Evolutionary conservation across 1,140 invertebrate genomes (phyloP), one percentile per base, ranked within the genome.

Genomic region (Heliconius hewitsoni): DNA sequence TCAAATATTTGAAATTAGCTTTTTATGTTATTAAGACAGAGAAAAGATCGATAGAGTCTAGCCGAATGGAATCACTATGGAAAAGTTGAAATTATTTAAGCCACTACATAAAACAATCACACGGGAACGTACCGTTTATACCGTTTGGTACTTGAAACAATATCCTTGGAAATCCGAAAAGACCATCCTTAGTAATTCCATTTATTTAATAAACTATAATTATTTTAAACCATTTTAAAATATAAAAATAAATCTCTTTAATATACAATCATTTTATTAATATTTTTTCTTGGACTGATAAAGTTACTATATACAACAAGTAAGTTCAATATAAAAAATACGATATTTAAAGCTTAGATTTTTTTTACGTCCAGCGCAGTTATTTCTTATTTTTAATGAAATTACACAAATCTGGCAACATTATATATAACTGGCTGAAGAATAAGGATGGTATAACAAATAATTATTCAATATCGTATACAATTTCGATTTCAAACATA

Each of bases 371-470:
- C 57, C 19, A 3, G 57, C 57, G 8, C n/a, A 11, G 6, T 23
- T 9, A 27, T 27, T 60, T 11, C 19, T 60, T 60, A 23, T 23
- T 23, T 60, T n/a, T 30, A 34, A 60, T 75, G 2, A n/a, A 57
- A 23, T n/a, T 5, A 71, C 23, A 30, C n/a, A 46, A 46, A 46
- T 55, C 8, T 52, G 46, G 8, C 13, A 72, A 11, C 71, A 66
- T 89, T 82, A 92, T 79, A 93, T 92, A 85, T 95, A 94, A 84
- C 93, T 93, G 8, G 90, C 92, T 27, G 93, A 94, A 39, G 89
- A 86, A 6, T 77, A 86, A 2, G 92, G 92, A 82, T 95, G 92
- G 74, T 93, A 84, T n/a, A 94, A 87, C 39, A 95, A 76, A 83
- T 94, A 92, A 52, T 87, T 87, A 71, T 92, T 90, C 3, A 91